These are phyloP conservation scores for Leptinotarsa peninsularis DNA, from an alignment of 2,888 invertebrate species.

Conservation along the genomic window DNA sequence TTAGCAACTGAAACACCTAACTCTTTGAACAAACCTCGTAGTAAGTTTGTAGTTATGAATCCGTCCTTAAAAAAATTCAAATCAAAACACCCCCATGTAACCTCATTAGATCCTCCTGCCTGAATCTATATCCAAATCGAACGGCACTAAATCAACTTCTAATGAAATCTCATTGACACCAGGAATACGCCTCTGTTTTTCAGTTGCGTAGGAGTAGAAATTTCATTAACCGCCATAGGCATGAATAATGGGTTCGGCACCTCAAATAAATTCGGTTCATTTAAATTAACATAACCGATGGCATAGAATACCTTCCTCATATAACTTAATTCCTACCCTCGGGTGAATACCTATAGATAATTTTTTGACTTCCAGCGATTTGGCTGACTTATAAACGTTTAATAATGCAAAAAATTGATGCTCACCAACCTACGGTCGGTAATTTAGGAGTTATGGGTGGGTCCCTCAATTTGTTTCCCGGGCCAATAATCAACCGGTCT, in stretches of 20 bases:
- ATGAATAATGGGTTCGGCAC: slow-evolving; percentile 42
- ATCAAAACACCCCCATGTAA: slow-evolving; percentile 2
- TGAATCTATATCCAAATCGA: background rate
- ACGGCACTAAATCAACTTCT: slow-evolving; percentile 3
- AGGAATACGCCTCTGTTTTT: slow-evolving; percentile 33
- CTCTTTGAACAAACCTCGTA: too few relatives aligned
- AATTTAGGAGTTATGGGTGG: slow-evolving; percentile 34
- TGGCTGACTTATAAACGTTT: slow-evolving; percentile 29
- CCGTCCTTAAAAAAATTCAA: background rate
- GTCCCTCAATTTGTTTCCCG: slow-evolving; percentile 20
- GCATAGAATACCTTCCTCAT: slow-evolving; percentile 34
- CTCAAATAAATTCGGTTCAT: slow-evolving; percentile 43
- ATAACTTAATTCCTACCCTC: slow-evolving; percentile 31
- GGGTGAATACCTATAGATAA: slow-evolving; percentile 38
- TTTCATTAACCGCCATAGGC: slow-evolving; percentile 39
- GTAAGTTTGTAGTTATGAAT: background rate
- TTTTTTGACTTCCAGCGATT: slow-evolving; percentile 34
- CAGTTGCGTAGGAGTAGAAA: slow-evolving; percentile 37
- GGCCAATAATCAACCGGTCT: slow-evolving; percentile 20
- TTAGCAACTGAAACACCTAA: too few relatives aligned
- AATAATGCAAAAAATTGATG: slow-evolving; percentile 33
- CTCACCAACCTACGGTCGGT: slow-evolving; percentile 29
- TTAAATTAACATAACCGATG: slow-evolving; percentile 47
- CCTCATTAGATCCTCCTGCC: background rate
- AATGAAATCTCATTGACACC: slow-evolving; percentile 26